Evolutionary conservation across 2,888 invertebrate genomes (phyloP), one percentile per base, ranked within the genome.

Genomic region (Eristalis intricaria): DNA sequence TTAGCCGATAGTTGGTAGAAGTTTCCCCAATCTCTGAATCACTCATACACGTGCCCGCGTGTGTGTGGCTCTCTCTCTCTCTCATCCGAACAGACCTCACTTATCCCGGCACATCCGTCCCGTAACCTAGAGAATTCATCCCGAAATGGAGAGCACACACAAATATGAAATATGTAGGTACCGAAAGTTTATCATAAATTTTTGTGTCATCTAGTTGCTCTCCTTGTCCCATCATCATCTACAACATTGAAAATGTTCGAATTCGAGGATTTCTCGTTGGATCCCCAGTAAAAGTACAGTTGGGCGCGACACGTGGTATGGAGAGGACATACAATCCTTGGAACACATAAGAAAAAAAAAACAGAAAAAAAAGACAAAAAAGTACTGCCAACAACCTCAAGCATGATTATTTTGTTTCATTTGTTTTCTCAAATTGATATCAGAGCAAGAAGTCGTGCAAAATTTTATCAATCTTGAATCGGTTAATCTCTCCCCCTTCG

Each of bases 241-340:
- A 70, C 70, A 83, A 83, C 78, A 78, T 86, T 83, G 64, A 80
- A 84, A 84, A 84, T 83, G 84, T 87, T 87, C 87, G 87, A 87
- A 87, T 87, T 87, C 87, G 87, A 87, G 78, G 84, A 83, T 82
- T 86, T 86, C 77, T 83, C 83, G 76, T 84, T 87, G 89, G 89
- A 89, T 89, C 89, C 89, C 88, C 84, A 88, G 89, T 87, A 88
- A 89, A 88, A 89, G 89, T 89, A 89, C 89, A 89, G 89, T 89
- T 89, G 89, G 89, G 89, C 89, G 89, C 89, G 89, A 89, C 89
- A 89, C 89, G 89, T 89, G 89, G 89, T 89, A 89, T 88, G 89
- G 89, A 89, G 88, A 89, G 89, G 89, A 89, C 89, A 89, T 89
- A 84, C 66, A 84, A 73, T 87, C 75, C 76, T 84, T 43, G 74